phyloP scores from a whole-genome alignment of 1,140 invertebrate species.

The Triops longicaudatus region DNA sequence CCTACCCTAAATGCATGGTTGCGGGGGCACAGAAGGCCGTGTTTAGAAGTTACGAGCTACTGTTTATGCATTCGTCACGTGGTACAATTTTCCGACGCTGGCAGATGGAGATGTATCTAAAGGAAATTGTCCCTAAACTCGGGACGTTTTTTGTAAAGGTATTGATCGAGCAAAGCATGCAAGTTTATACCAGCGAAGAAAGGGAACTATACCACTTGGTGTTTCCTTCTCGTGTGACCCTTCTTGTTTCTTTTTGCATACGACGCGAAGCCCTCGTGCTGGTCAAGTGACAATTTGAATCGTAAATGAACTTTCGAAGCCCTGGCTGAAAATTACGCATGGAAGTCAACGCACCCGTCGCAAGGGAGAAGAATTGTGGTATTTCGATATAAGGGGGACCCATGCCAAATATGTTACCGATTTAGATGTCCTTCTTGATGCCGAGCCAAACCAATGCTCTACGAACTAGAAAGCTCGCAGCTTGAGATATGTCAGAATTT shows the following conservation, averaged over 20 bases:
- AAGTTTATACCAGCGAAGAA: neutral
- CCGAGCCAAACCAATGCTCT: neutral
- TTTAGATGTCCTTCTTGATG: conserved; percentile 8
- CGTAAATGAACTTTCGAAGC: neutral
- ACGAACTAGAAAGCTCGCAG: neutral
- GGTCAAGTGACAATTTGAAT: neutral
- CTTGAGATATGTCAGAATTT: neutral
- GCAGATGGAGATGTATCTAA: neutral
- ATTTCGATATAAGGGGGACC: neutral
- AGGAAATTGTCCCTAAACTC: neutral
- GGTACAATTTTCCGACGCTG: no score
- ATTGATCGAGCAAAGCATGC: neutral
- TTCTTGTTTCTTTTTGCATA: neutral
- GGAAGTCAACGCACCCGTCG: neutral
- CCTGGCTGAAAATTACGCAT: neutral
- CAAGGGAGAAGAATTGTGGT: neutral
- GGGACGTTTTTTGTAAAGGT: neutral
- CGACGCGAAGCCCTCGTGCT: neutral
- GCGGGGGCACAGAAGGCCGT: no score
- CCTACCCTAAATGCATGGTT: no score
- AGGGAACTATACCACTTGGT: neutral
- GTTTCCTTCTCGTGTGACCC: neutral
- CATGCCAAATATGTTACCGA: neutral
- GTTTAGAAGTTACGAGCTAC: no score
- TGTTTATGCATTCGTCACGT: no score